A percentile compares a stretch with the other conserved stretches of the same genome.
phyloP scores from a whole-genome alignment of 2,113 vertebrate genomes.

The Hymenochirus boettgeri region DNA sequence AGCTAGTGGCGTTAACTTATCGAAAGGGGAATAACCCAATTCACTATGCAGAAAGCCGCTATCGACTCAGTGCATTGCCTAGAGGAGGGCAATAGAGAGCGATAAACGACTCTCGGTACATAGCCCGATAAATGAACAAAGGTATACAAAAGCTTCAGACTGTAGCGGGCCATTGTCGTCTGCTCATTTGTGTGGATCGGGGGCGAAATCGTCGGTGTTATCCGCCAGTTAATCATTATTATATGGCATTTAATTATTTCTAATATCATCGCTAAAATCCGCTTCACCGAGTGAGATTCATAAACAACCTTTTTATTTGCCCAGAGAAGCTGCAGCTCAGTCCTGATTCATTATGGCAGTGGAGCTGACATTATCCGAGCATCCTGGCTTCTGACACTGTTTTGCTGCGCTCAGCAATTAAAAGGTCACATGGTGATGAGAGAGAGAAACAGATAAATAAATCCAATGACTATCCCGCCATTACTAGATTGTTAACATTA shows the following conservation, averaged over 20 bases:
- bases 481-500: not conserved
- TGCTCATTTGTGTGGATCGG: too few species aligned
- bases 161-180: too few species aligned
- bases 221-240: too few species aligned
- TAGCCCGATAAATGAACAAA: too few species aligned
- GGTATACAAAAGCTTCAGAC: too few species aligned
- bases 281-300: not conserved
- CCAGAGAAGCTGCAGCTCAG: constrained; percentile 12
- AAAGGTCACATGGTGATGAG: constrained; percentile 16
- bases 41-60: too few species aligned
- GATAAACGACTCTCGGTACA: too few species aligned
- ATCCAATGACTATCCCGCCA: not conserved
- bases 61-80: too few species aligned
- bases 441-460: constrained; percentile 10
- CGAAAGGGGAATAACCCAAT: too few species aligned
- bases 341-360: constrained; percentile 19
- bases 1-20: too few species aligned
- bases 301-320: constrained; percentile 27
- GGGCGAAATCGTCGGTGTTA: too few species aligned
- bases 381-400: not conserved
- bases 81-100: too few species aligned
- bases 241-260: not conserved
- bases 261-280: not conserved
- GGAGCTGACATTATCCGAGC: constrained; percentile 12
- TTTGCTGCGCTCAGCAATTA: constrained; percentile 22